These are phyloP conservation scores for Amblyteles armatorius DNA, from an alignment of 2,888 invertebrate species.

Conservation along the genomic window DNA sequence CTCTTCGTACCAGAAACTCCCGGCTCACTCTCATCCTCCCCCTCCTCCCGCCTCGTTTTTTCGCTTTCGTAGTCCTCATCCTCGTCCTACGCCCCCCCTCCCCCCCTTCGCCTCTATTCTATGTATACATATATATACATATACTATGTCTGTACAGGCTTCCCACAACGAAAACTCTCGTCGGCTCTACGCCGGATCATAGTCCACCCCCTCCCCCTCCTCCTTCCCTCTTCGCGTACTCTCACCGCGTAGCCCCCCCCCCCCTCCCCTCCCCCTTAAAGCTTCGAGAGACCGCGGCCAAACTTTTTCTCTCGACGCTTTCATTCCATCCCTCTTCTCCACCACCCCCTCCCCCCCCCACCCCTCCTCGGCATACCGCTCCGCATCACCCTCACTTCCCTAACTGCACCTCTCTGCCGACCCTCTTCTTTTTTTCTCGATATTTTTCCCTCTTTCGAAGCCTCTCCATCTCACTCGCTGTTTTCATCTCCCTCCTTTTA, in stretches of 20 bases:
- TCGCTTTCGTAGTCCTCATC: constrained; percentile 50
- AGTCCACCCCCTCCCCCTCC: constrained; percentile 70
- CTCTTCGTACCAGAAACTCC: constrained; percentile 50
- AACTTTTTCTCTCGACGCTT: constrained; percentile 78
- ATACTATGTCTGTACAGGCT: constrained; percentile 34
- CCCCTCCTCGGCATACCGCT: constrained; percentile 44
- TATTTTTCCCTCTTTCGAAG: constrained; percentile 55
- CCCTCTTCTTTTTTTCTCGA: constrained; percentile 27
- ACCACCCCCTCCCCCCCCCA: too few relatives aligned
- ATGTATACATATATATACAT: constrained; percentile 28
- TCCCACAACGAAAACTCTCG: constrained; percentile 76
- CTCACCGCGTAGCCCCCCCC: constrained; percentile 41
- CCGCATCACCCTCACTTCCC: constrained; percentile 32
- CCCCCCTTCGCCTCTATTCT: constrained; percentile 13
- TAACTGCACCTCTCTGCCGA: constrained; percentile 6
- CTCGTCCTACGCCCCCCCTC: constrained; percentile 11
- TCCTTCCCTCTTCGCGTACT: constrained; percentile 23
- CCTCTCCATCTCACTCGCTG: constrained; percentile 51
- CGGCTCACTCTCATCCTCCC: constrained; percentile 57
- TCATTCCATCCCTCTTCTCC: constrained; percentile 53
- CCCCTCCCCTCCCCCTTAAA: constrained; percentile 50
- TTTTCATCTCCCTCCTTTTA: constrained; percentile 62
- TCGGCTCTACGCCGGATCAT: constrained; percentile 71
- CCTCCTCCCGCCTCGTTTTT: constrained; percentile 52
- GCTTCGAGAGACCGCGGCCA: constrained; percentile 78